Percentiles rank a stretch among this genome's conserved stretches.
These are phyloP conservation scores for Entomyzon cyanotis DNA, from an alignment of 2,113 vertebrate genomes.

Conservation along the genomic window DNA sequence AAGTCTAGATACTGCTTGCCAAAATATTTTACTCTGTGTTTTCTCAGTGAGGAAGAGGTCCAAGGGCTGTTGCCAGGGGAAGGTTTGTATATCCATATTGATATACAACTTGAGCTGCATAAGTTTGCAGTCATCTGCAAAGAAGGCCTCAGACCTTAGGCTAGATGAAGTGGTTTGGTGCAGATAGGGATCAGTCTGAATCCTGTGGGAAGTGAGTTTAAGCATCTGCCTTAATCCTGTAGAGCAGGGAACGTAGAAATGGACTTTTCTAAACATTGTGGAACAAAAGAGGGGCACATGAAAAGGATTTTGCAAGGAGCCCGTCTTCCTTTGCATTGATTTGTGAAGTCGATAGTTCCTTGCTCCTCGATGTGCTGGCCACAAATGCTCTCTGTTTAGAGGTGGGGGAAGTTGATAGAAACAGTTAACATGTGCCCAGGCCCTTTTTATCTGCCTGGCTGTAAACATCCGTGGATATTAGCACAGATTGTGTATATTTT, in stretches of 20 bases:
- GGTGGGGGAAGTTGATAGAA: conserved; percentile 8
- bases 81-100: neutral
- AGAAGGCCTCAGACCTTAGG: neutral
- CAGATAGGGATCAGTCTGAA: neutral
- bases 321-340: neutral
- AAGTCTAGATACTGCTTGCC: neutral
- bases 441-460: conserved; percentile 44
- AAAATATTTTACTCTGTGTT: neutral
- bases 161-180: neutral
- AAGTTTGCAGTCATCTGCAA: neutral
- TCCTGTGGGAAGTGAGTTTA: neutral
- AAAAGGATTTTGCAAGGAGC: neutral
- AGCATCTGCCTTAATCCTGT: neutral
- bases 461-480: conserved; percentile 57
- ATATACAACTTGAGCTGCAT: neutral
- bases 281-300: neutral
- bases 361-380: neutral
- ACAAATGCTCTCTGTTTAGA: neutral
- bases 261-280: neutral
- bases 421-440: conserved; percentile 21
- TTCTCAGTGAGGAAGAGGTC: neutral
- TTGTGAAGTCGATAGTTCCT: neutral
- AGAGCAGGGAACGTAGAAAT: neutral
- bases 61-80: neutral
- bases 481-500: conserved; percentile 46